Base-by-base conservation (phyloP, 2,113 vertebrate species). In the Chinchilla lanigera region DNA sequence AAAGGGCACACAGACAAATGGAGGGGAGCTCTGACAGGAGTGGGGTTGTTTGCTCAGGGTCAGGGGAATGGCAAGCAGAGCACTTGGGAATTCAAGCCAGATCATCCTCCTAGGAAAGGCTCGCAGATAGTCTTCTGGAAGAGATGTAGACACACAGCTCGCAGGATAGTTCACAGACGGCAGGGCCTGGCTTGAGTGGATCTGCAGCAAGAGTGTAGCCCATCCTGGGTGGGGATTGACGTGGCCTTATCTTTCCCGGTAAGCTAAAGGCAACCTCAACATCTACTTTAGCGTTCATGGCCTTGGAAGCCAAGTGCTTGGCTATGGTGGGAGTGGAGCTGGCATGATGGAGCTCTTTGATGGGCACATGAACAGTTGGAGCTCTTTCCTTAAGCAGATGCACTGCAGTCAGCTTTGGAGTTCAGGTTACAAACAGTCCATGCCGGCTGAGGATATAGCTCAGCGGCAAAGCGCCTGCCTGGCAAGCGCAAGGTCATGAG, bases 101-200 rank as follows among this genome's bases (percentile, higher is more conserved):
- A 1, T 13, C 13, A 24, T 30, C 14, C 38, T 28, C 24, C 35
- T 30, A 7, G 17, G 73, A 44, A 22, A 19, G 78, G 47, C 10
- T 69, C 69, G 67, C 28, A 56, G 75, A n/a, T 24, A 28, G 24
- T 24, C 3, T 41, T 17, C 14, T 3, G 56, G 22, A 1, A 24
- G 50, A 77, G 54, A 17, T 5, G 13, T 5, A 13, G 58, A 44
- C 7, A 9, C 0, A 7, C 14, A 35, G 30, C 5, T 35, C 1
- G 9, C 0, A 16, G 35, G 22, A 14, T 24, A 3, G 9, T 16
- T 38, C 11, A 2, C 28, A 10, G 19, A 10, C 2, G 26, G n/a
- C 11, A 19, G 65, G 82, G 63, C 63, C 50, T 61, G 80, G 50
- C 63, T 73, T 10, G 7, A 3, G 28, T 1, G 47, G 35, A 12